Evolutionary conservation across 2,888 invertebrate genomes (phyloP), one percentile per base, ranked within the genome.

Genomic region (Apamea sordens): DNA sequence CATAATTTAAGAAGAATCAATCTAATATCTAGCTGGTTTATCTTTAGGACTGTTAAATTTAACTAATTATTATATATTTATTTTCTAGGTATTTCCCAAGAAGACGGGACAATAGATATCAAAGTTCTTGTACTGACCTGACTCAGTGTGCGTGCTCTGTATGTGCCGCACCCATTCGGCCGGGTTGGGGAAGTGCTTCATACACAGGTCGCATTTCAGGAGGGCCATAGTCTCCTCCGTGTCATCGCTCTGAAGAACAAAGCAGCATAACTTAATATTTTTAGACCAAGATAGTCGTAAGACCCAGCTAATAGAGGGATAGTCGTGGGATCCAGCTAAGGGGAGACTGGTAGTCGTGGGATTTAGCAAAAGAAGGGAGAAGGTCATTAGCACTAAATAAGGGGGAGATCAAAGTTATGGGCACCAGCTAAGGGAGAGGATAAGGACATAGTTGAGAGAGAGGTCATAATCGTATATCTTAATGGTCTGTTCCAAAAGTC

Each of bases 101-200:
- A 53, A 41, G 11, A 28, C 15, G 24, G n/a, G 6, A 56, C 10
- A 56, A 15, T 24, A 47, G 0, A 63, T 41, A 41, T 41, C 4
- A 64, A 63, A 50, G 24, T 74, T 21, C 0, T 21, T 56, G 61
- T 73, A 92, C 94, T 89, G 73, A 97, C 97, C 97, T 88, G 97
- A 95, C 93, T 98, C 98, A 0, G 98, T 98, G 94, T 98, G 98
- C 56, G 98, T 98, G 92, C 97, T 98, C 93, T 98, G 98, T 92
- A 98, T 98, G 92, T 98, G 98, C 8, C 98, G 98, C 69, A 98
- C 98, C 98, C 98, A 98, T 94, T 98, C 98, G 36, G 98, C 98
- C 0, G 98, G 98, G 82, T 98, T 98, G 68, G 98, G 97, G 96
- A 98, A 98, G 88, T 97, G 97, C 97, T 98, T 97, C 97, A 98